A percentile compares a stretch with the other conserved stretches of the same genome.
Conservation (phyloP, 2,113 vertebrate genomes). For the Vombatus ursinus region DNA sequence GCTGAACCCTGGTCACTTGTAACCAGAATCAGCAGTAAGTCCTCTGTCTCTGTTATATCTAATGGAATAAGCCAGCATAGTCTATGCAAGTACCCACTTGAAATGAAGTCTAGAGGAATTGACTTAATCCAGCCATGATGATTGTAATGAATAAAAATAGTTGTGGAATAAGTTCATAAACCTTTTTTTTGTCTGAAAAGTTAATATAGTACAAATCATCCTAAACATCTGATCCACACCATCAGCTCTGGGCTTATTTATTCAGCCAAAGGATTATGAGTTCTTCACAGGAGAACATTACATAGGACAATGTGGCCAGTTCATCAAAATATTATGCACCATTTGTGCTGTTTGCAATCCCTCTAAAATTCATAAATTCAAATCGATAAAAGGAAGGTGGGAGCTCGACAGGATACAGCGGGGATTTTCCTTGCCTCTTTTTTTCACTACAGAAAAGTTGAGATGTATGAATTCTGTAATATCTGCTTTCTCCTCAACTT, state of each 20-base stretch:
- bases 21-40: neutral
- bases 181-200: neutral
- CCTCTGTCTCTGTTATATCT: neutral
- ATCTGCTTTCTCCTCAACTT: neutral
- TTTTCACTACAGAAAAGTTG: slow-evolving; percentile 22
- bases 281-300: neutral
- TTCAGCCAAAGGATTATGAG: neutral
- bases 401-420: neutral
- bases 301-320: neutral
- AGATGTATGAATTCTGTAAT: slow-evolving; percentile 24
- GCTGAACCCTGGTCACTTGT: neutral
- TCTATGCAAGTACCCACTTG: neutral
- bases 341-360: neutral
- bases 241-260: neutral
- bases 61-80: neutral
- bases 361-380: slow-evolving; percentile 46
- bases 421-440: slow-evolving; percentile 28
- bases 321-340: neutral
- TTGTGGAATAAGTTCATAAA: neutral
- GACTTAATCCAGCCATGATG: slow-evolving; percentile 26
- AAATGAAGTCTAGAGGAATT: neutral
- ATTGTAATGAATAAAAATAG: neutral
- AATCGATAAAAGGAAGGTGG: neutral
- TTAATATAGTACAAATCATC: neutral
- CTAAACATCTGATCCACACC: neutral